Base-by-base conservation (phyloP, 2,113 vertebrate genomes). In the Mastomys natalensis region DNA sequence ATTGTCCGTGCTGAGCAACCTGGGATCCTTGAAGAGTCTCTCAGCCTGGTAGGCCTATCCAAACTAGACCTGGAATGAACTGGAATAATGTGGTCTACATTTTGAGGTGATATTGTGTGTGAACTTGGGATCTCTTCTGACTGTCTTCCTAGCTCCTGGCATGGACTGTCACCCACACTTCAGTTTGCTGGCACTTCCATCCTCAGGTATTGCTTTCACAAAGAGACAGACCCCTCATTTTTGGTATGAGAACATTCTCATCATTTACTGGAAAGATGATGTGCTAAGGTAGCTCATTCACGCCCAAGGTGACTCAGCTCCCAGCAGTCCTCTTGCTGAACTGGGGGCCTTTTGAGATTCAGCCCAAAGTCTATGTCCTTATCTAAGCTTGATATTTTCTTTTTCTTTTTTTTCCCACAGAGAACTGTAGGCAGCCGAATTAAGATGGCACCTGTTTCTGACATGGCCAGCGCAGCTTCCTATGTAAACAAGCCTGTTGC, bases 21-120 rank as follows among this genome's bases (percentile, higher is more conserved):
- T 45, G n/a, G 95, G 95, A 77, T 90, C 22, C 37, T 60, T 95
- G 87, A 97, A 93, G 90, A 93, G 94, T 66, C 90, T 95, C 94
- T 97, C 88, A 86, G 51, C 34, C 74, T 53, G 66, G 43, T 53
- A 95, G 80, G n/a, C 92, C 95, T 95, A 95, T 95, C 55, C 51
- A 93, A 62, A n/a, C 70, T 12, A 24, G 78, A 81, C 93, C 76
- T 64, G 48, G 70, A 97, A 70, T 51, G 86, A 87, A 76, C 60
- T 86, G 29, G 26, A 86, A 48, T 21, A 45, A 86, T 21, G 43
- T 0, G 6, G 17, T 40, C 86, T 40, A 29, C 34, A 87, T 72
- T 31, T 40, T 55, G 51, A 43, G 22, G n/a, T 43, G 13, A 29
- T 8, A 2, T n/a, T 53, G 53, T 88, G 37, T 55, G 53, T 43